Conservation (phyloP, 2,113 vertebrate genomes). For the Xiphophorus hellerii region DNA sequence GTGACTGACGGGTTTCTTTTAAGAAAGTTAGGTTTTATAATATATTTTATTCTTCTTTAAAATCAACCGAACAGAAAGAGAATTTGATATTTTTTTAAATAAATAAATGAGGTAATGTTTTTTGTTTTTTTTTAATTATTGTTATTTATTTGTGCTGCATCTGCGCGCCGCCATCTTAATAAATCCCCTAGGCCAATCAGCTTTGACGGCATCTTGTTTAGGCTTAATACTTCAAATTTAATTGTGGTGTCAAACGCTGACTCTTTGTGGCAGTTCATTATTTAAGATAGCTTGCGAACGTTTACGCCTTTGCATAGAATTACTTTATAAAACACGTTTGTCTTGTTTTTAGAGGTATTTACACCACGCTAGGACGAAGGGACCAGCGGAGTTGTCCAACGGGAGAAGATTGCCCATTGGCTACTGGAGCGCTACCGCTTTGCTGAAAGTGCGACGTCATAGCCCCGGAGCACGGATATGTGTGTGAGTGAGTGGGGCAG, state of each 20-base stretch:
- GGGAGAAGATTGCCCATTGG: slow-evolving; percentile 62
- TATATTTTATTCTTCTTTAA: too few relatives aligned
- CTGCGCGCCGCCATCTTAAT: not conserved
- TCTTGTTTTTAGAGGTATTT: not conserved
- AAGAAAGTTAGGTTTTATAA: too few relatives aligned
- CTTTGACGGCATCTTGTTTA: not conserved
- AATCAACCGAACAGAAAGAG: too few relatives aligned
- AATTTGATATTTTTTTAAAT: too few relatives aligned
- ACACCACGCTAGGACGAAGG: slow-evolving; percentile 25
- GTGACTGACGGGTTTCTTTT: too few relatives aligned
- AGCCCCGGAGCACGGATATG: slow-evolving; percentile 56
- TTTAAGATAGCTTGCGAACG: too few relatives aligned
- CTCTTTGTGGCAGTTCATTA: not conserved
- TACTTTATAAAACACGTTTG: not conserved
- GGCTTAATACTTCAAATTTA: not conserved
- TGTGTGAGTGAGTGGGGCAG: not conserved
- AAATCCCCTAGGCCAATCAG: not conserved
- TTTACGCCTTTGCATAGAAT: too few relatives aligned
- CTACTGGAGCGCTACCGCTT: slow-evolving; percentile 55
- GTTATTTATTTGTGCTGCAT: too few relatives aligned
- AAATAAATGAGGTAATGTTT: too few relatives aligned
- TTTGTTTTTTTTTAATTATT: too few relatives aligned
- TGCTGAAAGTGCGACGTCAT: slow-evolving; percentile 71
- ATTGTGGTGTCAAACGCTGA: not conserved
- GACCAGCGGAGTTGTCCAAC: slow-evolving; percentile 28